A percentile compares a stretch with the other conserved stretches of the same genome.
These are phyloP conservation scores for Psylliodes chrysocephalus DNA, from an alignment of 2,888 invertebrate genomes.

Conservation along the genomic window DNA sequence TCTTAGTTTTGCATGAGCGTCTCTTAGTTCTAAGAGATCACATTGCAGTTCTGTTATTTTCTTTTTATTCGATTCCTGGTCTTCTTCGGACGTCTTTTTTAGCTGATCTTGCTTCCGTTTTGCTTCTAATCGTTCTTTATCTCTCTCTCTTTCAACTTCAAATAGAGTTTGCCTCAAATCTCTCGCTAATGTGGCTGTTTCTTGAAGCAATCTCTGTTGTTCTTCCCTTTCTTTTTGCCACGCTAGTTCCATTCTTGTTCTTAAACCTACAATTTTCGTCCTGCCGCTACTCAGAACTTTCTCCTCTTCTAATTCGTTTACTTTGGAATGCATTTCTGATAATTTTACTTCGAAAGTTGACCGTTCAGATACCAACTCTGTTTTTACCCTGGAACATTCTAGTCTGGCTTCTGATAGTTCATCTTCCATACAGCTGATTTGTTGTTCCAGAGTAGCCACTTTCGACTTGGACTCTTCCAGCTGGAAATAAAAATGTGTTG, in stretches of 20 bases:
- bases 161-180: slow-evolving; percentile 89
- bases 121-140: slow-evolving; percentile 87
- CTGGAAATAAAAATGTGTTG: slow-evolving; percentile 53
- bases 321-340: slow-evolving; percentile 87
- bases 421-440: slow-evolving; percentile 87
- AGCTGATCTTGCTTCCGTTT: slow-evolving; percentile 87
- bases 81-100: slow-evolving; percentile 86
- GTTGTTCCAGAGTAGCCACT: slow-evolving; percentile 81
- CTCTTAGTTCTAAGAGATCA: slow-evolving; percentile 86
- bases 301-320: slow-evolving; percentile 91
- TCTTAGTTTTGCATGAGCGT: slow-evolving; percentile 90
- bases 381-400: slow-evolving; percentile 84
- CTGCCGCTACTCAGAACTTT: slow-evolving; percentile 84
- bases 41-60: slow-evolving; percentile 86
- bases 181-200: slow-evolving; percentile 88
- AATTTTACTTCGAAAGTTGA: slow-evolving; percentile 87
- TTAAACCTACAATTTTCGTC: slow-evolving; percentile 85
- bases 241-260: slow-evolving; percentile 88
- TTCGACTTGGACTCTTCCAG: slow-evolving; percentile 78
- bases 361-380: slow-evolving; percentile 89
- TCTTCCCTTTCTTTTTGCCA: slow-evolving; percentile 96
- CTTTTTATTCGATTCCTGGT: slow-evolving; percentile 87
- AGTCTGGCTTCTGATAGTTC: slow-evolving; percentile 86
- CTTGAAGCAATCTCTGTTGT: slow-evolving; percentile 88
- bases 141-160: slow-evolving; percentile 89